phyloP scores from a whole-genome alignment of 2,797 vertebrate genomes.

The Nannoperca obscura region DNA sequence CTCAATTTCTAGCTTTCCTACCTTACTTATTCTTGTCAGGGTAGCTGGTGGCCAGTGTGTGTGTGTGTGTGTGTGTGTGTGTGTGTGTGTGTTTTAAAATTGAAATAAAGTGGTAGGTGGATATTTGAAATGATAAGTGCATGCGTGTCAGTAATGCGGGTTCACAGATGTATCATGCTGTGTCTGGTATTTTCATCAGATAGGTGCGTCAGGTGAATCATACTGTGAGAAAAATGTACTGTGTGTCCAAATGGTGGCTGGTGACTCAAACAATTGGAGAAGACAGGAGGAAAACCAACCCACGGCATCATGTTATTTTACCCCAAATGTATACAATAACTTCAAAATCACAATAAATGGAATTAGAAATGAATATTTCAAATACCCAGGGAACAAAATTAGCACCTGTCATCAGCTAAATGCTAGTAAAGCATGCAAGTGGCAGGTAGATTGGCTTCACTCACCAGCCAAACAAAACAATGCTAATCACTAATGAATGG shows the following conservation, averaged over 20 bases:
- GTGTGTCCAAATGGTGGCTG: background rate
- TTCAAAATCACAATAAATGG: too few relatives aligned
- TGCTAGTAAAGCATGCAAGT: too few relatives aligned
- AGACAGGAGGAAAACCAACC: too few relatives aligned
- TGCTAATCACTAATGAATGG: too few relatives aligned
- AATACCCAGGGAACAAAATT: too few relatives aligned
- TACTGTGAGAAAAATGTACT: constrained; percentile 13
- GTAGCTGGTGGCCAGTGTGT: constrained; percentile 4
- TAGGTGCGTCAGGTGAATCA: constrained; percentile 23
- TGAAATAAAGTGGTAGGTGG: constrained; percentile 26
- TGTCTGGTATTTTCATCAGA: constrained; percentile 30
- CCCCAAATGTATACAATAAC: too few relatives aligned
- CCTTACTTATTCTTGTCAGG: constrained; percentile 35
- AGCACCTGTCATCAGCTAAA: too few relatives aligned
- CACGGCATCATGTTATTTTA: too few relatives aligned
- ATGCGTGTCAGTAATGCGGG: background rate
- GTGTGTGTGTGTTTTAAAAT: constrained; percentile 1
- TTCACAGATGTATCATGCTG: constrained; percentile 3
- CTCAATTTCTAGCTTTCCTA: constrained; percentile 50
- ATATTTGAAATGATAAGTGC: constrained; percentile 35
- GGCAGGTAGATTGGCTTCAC: too few relatives aligned
- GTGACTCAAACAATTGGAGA: too few relatives aligned
- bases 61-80: constrained; percentile 10
- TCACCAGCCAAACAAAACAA: too few relatives aligned
- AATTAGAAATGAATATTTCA: too few relatives aligned